Evolutionary conservation across 2,888 invertebrate species (phyloP).

Genomic region (Cataglyphis rosenhaueri): DNA sequence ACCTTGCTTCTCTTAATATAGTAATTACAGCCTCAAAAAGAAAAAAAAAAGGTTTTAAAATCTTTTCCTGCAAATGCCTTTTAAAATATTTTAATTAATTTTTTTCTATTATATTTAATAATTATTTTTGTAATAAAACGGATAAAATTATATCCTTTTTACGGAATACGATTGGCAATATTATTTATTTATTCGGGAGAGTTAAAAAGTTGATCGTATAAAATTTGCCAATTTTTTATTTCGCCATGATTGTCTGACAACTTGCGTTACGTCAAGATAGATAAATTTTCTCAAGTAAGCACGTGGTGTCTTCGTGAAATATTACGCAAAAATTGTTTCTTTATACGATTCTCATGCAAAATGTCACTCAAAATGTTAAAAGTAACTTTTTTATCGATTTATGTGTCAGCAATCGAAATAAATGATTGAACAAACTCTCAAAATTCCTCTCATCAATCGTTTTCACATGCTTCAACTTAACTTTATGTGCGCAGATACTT

Average conservation of each 20-base stretch:
- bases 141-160: not conserved
- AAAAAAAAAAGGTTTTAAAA: not conserved
- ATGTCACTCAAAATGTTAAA: constrained; percentile 19
- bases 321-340: constrained; percentile 21
- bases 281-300: not conserved
- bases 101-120: not conserved
- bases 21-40: not conserved
- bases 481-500: not conserved
- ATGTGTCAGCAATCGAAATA: constrained; percentile 71
- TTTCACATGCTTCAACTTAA: constrained; percentile 23
- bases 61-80: not conserved
- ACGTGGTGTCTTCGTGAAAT: not conserved
- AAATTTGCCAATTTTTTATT: not conserved
- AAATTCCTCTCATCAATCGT: constrained; percentile 24
- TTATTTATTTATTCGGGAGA: not conserved
- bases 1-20: no score
- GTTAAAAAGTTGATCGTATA: not conserved
- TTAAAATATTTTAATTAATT: constrained; percentile 11
- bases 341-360: constrained; percentile 10
- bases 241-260: not conserved
- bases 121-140: not conserved
- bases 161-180: not conserved
- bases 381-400: constrained; percentile 77
- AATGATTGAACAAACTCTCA: constrained; percentile 46
- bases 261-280: not conserved